Evolutionary conservation across 2,888 invertebrate species (phyloP).

Genomic region (Cantharis lateralis): DNA sequence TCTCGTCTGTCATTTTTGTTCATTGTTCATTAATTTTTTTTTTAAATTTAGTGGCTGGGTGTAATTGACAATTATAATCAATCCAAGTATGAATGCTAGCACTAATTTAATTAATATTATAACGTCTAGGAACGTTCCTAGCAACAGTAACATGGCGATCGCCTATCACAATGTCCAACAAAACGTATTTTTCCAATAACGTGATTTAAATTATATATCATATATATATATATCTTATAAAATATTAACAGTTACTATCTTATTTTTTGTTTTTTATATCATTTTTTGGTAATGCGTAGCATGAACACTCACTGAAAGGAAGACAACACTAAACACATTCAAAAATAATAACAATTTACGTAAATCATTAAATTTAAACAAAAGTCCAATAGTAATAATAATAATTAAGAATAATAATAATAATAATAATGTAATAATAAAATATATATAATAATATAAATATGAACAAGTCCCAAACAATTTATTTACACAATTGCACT

Average conservation of each 20-base stretch:
- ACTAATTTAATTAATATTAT: slow-evolving; percentile 43
- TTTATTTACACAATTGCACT: slow-evolving; percentile 54
- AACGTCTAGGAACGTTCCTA: slow-evolving; percentile 55
- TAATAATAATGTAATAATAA: not conserved
- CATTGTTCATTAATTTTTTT: slow-evolving; percentile 42
- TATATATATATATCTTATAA: slow-evolving; percentile 39
- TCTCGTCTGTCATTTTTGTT: slow-evolving; percentile 61
- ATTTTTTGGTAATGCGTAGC: slow-evolving; percentile 57
- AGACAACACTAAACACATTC: slow-evolving; percentile 56
- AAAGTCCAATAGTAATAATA: slow-evolving; percentile 40
- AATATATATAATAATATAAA: slow-evolving; percentile 54
- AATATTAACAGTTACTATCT: slow-evolving; percentile 59
- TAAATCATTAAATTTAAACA: slow-evolving; percentile 45
- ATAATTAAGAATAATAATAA: slow-evolving; percentile 54
- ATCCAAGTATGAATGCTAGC: slow-evolving; percentile 56
- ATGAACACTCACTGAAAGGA: slow-evolving; percentile 56
- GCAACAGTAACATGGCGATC: slow-evolving; percentile 58
- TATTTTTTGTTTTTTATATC: slow-evolving; percentile 38
- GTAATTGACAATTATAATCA: slow-evolving; percentile 55
- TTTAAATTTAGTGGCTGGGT: slow-evolving; percentile 54
- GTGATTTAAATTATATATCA: slow-evolving; percentile 58
- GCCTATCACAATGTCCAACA: slow-evolving; percentile 60
- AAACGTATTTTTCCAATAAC: slow-evolving; percentile 57
- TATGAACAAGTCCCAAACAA: slow-evolving; percentile 62
- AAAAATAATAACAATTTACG: slow-evolving; percentile 41